Evolutionary conservation across 2,888 invertebrate genomes (phyloP), one percentile per base, ranked within the genome.

Genomic region (Blastobasis adustella): DNA sequence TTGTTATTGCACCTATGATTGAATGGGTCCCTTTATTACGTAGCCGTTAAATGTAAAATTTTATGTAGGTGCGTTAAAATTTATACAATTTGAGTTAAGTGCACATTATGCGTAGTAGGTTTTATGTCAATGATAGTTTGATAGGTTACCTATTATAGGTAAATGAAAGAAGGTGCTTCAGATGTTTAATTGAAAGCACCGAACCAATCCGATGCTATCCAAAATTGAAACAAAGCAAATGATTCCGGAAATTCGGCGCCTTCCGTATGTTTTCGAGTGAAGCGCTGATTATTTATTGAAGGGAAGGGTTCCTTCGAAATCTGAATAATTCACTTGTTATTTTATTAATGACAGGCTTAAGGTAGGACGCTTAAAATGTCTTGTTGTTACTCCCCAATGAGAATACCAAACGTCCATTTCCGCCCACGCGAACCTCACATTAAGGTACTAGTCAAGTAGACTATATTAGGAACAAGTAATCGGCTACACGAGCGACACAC

Each of bases 361-460:
- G 62, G 64, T 63, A 63, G 73, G 73, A 77, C 79, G 77, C 71
- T 83, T 76, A 76, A 76, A 82, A 73, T 73, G 71, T 73, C 76
- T 78, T 70, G 71, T 70, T 71, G 74, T 76, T 73, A 74, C 73
- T 70, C 69, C 75, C 71, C 64, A 68, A 69, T 66, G 70, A 77
- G 79, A 81, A 78, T 81, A 82, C 82, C 73, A 84, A 78, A 86
- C 79, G 83, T 73, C 76, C 78, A 73, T 79, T 84, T 85, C 81
- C 79, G 77, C 69, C 73, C 87, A 88, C 87, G 87, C 87, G 66
- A 88, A 72, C 74, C 73, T 61, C 74, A 64, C 83, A 86, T 88
- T 87, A 88, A 71, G 82, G 76, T 74, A 71, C 71, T 73, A 72
- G 80, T 81, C 81, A 81, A 82, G 77, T 68, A 65, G 62, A 56